Evolutionary conservation across 2,797 vertebrate genomes (phyloP).

Genomic region (Hapalemur alaotrensis): DNA sequence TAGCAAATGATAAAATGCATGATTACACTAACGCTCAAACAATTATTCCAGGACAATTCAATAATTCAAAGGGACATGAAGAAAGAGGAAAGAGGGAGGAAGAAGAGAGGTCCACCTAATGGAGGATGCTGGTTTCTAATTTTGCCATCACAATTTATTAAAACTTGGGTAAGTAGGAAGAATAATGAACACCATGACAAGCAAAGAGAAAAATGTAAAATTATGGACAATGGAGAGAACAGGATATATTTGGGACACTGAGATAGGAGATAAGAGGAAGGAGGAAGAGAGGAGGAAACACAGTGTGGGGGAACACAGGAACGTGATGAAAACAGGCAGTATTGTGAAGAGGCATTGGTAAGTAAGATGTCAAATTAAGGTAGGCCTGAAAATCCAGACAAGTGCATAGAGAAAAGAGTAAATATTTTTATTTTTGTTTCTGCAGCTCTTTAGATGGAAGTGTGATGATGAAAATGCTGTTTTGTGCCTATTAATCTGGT

Average conservation of each 20-base stretch:
- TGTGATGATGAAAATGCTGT: not conserved
- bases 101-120: too few relatives aligned
- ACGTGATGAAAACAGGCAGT: accelerated
- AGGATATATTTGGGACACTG: too few relatives aligned
- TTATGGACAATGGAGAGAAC: not conserved
- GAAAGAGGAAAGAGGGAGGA: not conserved
- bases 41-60: not conserved
- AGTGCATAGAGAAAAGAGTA: not conserved
- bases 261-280: not conserved
- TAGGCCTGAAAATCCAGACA: not conserved
- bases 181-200: not conserved
- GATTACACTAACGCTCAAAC: not conserved
- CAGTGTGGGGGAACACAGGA: accelerated
- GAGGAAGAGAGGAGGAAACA: not conserved
- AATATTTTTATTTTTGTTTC: not conserved
- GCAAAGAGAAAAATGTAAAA: not conserved
- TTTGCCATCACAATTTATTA: not conserved
- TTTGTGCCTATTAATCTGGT: not conserved
- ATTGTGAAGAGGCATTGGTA: accelerated
- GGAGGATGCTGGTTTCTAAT: not conserved
- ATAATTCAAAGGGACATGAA: not conserved
- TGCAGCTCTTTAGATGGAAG: not conserved
- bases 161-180: not conserved
- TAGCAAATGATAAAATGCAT: not conserved
- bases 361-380: not conserved